phyloP scores from a whole-genome alignment of 2,888 invertebrate genomes.

The Dascillus cervinus region DNA sequence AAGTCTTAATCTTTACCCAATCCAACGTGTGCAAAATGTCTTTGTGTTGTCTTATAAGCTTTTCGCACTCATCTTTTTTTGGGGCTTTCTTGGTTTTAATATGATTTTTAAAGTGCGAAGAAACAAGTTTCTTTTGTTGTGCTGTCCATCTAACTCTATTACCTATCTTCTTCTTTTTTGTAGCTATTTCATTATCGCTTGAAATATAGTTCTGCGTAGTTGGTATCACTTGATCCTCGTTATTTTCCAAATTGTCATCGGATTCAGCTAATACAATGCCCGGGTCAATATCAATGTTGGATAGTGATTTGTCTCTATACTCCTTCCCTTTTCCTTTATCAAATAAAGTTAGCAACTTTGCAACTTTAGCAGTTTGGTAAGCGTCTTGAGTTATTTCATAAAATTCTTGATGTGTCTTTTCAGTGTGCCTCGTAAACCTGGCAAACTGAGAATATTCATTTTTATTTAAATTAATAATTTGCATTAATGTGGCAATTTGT shows the following conservation, averaged over 20 bases:
- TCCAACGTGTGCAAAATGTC: background rate
- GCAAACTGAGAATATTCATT: conserved; percentile 4
- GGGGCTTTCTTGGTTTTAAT: conserved; percentile 2
- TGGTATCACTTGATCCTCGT: background rate
- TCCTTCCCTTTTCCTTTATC: conserved; percentile 6
- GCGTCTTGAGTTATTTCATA: conserved; percentile 10
- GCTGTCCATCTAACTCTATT: conserved; percentile 1
- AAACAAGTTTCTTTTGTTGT: background rate
- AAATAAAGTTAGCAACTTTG: conserved; percentile 7
- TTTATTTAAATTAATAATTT: conserved; percentile 8
- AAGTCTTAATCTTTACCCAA: conserved; percentile 3
- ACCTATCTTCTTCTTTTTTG: background rate
- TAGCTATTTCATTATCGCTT: background rate
- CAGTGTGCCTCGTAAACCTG: conserved; percentile 5
- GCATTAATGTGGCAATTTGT: conserved; percentile 9
- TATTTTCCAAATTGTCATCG: background rate
- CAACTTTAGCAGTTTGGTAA: conserved; percentile 8
- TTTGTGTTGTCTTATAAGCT: background rate
- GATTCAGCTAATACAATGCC: background rate
- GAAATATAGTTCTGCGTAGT: background rate
- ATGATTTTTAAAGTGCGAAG: conserved; percentile 1
- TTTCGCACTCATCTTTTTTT: conserved; percentile 3
- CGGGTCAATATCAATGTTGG: conserved; percentile 3
- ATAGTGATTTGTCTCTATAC: conserved; percentile 4
- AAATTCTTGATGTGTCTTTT: conserved; percentile 7